Percentiles rank a stretch among this genome's conserved stretches.
phyloP scores from a whole-genome alignment of 2,113 vertebrate species.

The Mirounga angustirostris region DNA sequence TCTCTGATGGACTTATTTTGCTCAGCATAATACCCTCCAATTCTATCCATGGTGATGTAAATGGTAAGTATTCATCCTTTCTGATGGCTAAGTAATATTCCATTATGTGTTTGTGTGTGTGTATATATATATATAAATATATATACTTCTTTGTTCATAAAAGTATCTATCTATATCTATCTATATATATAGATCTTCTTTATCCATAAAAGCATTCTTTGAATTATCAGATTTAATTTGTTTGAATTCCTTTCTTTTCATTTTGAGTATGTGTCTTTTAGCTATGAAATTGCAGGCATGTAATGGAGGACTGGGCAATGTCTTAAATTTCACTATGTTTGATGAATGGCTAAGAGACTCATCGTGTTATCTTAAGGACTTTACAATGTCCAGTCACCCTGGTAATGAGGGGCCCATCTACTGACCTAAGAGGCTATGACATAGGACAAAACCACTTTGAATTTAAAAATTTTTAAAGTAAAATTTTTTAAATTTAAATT shows the following conservation, averaged over 20 bases:
- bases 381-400: neutral
- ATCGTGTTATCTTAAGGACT: neutral
- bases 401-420: neutral
- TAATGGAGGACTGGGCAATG: neutral
- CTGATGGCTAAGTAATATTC: neutral
- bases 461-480: neutral
- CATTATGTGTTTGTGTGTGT: neutral
- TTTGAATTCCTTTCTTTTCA: constrained; percentile 16
- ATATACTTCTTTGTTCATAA: neutral
- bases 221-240: constrained; percentile 4
- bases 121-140: no score
- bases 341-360: neutral
- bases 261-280: neutral
- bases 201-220: neutral
- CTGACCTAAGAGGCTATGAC: neutral
- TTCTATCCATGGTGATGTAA: no score
- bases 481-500: constrained; percentile 14
- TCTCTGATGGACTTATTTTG: neutral
- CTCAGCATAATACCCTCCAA: no score
- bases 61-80: neutral
- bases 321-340: constrained; percentile 23
- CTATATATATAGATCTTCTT: neutral
- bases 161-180: neutral
- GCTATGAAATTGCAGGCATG: neutral
- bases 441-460: neutral